Evolutionary conservation across 2,888 invertebrate species (phyloP), one percentile per base, ranked within the genome.

Genomic region (Fragum whitleyi): DNA sequence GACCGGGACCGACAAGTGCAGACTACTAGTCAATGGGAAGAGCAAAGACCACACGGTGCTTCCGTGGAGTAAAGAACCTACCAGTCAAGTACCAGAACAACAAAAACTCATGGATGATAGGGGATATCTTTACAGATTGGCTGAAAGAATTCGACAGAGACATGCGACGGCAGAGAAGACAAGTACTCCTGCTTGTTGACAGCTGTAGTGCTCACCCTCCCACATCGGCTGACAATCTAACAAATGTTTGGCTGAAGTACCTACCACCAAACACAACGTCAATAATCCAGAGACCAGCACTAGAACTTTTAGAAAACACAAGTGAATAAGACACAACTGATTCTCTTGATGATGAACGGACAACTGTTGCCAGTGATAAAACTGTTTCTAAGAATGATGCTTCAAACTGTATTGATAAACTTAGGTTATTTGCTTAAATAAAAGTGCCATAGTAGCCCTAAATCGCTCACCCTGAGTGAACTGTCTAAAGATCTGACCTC

Each of bases 1-100:
- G 81, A 39, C 61, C 14, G 75, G 77, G 1, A 68, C 75, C 7
- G 84, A 84, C 67, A 79, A 79, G 26, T 57, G 62, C 2, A 26
- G 32, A 36, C 79, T 84, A 21, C 53, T 85, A 1, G 69, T 74
- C 9, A 81, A 81, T 23, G 77, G 84, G 57, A 81, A 81, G 32
- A 77, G 79, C 36, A 57, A 55, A 59, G 70, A 78, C 21, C 73
- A n/a, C 78, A 55, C 42, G 65, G 2, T 80, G 78, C 39, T 74
- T 80, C 73, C 11, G 75, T 26, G 83, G 80, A 16, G 55, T 28
- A 59, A 82, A 79, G 59, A 51, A 36, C 19, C 32, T 80, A 16
- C 78, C 83, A 5, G 73, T 78, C 1, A 53, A n/a, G 2, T 83
- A 83, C 65, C 14, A 47, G 14, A 59, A 26, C 23, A 79, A 70